These are phyloP conservation scores for Darevskia nairensis DNA, from an alignment of 2,797 vertebrate genomes.

Conservation along the genomic window DNA sequence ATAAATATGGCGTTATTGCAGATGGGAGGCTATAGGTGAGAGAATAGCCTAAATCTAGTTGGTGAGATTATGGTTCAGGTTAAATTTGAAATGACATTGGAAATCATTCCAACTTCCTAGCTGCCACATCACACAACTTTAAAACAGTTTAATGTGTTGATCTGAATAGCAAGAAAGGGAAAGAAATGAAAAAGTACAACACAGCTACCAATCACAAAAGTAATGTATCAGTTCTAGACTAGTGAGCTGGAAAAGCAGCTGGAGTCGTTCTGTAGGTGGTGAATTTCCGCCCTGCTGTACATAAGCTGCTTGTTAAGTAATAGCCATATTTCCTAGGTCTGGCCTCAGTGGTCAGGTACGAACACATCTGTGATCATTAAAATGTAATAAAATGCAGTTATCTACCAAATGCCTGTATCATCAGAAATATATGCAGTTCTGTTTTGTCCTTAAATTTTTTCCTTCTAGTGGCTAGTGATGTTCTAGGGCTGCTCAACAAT, in stretches of 20 bases:
- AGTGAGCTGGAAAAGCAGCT: constrained; percentile 22
- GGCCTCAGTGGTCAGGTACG: neutral
- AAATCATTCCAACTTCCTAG: neutral
- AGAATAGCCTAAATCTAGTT: neutral
- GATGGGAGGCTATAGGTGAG: neutral
- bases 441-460: constrained; percentile 2
- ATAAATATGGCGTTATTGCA: neutral
- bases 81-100: neutral
- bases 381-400: constrained; percentile 26
- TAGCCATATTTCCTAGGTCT: constrained; percentile 2
- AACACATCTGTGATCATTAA: constrained; percentile 11
- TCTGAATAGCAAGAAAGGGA: neutral
- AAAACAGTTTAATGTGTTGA: neutral
- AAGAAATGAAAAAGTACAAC: neutral
- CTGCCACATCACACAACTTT: neutral
- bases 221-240: constrained; percentile 32
- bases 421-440: constrained; percentile 40
- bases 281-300: neutral
- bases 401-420: constrained; percentile 16
- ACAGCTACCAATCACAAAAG: neutral
- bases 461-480: constrained; percentile 24
- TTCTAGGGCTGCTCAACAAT: too few species aligned
- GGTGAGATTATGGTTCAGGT: neutral
- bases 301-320: neutral
- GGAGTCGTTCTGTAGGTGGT: neutral